Evolutionary conservation across 2,113 vertebrate genomes (phyloP).

Genomic region (Zosterops japonicus): DNA sequence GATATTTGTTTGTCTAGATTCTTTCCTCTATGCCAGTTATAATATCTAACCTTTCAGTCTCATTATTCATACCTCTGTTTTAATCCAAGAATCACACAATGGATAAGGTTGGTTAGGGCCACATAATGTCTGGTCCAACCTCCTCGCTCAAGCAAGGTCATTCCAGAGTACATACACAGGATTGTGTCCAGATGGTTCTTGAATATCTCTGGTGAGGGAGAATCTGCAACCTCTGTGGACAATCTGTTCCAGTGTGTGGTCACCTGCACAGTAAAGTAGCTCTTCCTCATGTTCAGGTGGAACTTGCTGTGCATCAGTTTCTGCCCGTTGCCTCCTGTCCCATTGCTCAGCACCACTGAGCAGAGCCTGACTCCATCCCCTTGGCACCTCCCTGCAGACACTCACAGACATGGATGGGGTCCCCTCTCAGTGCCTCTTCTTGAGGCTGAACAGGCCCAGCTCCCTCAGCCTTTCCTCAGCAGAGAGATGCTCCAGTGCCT

Average conservation of each 20-base stretch:
- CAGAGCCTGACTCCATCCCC: neutral
- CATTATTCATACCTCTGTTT: neutral
- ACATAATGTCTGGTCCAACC: neutral
- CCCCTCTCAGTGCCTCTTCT: too few relatives aligned
- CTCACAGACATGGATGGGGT: neutral
- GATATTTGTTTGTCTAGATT: neutral
- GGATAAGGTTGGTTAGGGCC: neutral
- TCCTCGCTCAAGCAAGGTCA: neutral
- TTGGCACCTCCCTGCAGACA: neutral
- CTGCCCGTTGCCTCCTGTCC: neutral
- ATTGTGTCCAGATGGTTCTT: neutral
- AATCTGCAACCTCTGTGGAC: rapidly evolving
- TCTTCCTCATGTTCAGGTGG: neutral
- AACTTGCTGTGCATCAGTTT: neutral
- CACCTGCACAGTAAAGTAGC: rapidly evolving
- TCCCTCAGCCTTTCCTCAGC: too few relatives aligned
- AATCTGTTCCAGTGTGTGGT: neutral
- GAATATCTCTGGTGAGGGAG: rapidly evolving
- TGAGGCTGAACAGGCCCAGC: too few relatives aligned
- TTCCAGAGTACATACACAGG: neutral
- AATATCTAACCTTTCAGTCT: neutral
- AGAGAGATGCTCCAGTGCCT: neutral
- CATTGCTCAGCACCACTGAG: neutral
- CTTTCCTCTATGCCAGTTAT: neutral
- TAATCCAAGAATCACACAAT: neutral